Evolutionary conservation across 2,113 vertebrate species (phyloP).

Genomic region (Hemicordylus capensis): DNA sequence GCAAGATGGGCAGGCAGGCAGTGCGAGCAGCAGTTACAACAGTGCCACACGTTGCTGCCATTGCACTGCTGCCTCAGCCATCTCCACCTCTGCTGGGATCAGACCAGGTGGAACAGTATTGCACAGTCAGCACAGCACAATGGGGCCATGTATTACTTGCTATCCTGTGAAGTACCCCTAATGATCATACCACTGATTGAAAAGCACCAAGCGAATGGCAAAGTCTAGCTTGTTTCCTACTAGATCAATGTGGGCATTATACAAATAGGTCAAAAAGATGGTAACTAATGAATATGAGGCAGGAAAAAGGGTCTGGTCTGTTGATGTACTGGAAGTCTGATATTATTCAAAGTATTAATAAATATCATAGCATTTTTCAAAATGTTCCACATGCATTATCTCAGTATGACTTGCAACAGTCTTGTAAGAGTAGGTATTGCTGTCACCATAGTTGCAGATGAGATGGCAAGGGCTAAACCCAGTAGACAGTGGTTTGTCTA

Average conservation of each 20-base stretch:
- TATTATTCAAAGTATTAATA: neutral
- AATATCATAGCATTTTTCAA: neutral
- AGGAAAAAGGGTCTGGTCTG: neutral
- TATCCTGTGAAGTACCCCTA: too few species aligned
- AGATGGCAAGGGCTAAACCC: neutral
- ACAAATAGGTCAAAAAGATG: neutral
- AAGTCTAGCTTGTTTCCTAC: neutral
- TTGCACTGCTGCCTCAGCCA: too few species aligned
- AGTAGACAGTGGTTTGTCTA: neutral
- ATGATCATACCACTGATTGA: too few species aligned
- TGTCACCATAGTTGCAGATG: neutral
- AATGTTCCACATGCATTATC: neutral
- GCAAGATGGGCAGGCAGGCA: too few species aligned
- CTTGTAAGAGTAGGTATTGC: neutral
- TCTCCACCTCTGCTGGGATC: too few species aligned
- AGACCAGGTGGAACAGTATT: too few species aligned
- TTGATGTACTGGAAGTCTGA: neutral
- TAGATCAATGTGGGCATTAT: too few species aligned
- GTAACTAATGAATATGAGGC: neutral
- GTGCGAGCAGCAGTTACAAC: too few species aligned
- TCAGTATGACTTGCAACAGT: neutral
- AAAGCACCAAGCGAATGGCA: too few species aligned
- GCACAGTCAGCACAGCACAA: too few species aligned
- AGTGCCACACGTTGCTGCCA: too few species aligned
- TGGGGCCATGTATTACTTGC: too few species aligned